Base-by-base conservation (phyloP, 2,888 invertebrate genomes). In the Linnaemya tessellans region DNA sequence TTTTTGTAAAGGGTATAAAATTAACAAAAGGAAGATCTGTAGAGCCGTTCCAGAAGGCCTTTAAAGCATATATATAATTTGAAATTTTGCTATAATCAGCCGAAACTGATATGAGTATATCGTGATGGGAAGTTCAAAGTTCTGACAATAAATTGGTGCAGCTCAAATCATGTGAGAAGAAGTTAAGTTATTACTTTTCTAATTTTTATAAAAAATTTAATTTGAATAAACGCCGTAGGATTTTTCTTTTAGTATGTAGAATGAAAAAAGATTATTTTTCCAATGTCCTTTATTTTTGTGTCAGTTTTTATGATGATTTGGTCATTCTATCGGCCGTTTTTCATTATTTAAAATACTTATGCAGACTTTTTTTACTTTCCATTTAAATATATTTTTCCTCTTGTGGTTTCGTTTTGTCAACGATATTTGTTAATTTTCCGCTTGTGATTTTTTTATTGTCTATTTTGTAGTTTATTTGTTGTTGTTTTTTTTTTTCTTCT, bases 391-490 rank as follows among this genome's bases (percentile, higher is more conserved):
- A 70, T 60, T 67, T 74, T 56, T 20, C 35, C 38, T 43, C 22
- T 73, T 51, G 56, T 80, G 54, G 49, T 41, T 65, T 62, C 83
- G 11, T 77, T 77, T 78, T 80, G 60, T 84, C 67, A 68, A 79
- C 46, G 67, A 74, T 79, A 75, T 80, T 79, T 84, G 89, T 91
- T 92, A 92, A 92, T 92, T 92, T 92, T 92, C 91, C 92, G 92
- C 91, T 92, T 90, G 91, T 90, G 91, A 90, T 88, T 91, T 91
- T 75, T 79, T 75, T 70, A 30, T 51, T 49, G 41, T 73, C n/a
- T 9, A 5, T 49, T 68, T 60, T 51, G 30, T 64, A 38, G 38
- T 30, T 15, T 10, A 68, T 30, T 30, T 30, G 30, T 30, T 15
- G 2, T 30, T 30, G 30, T 30, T 15, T 10, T 62, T 49, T 46